These are phyloP conservation scores for Serinus canaria DNA, from an alignment of 2,113 vertebrate genomes.

Conservation along the genomic window DNA sequence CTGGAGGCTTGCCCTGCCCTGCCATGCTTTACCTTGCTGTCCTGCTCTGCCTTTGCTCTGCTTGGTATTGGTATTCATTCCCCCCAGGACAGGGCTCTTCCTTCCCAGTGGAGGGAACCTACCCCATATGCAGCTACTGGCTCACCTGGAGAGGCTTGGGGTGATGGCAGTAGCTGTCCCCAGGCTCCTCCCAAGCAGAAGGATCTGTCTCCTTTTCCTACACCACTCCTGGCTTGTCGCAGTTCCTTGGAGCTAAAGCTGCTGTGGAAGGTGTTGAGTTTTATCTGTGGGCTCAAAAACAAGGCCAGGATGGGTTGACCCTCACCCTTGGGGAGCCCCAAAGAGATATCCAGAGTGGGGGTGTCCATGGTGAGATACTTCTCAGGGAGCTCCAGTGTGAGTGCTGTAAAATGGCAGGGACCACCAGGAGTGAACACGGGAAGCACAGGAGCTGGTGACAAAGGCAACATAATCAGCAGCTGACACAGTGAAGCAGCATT, in stretches of 20 bases:
- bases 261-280: rapidly evolving
- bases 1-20: background rate
- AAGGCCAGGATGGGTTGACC: background rate
- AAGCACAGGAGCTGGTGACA: background rate
- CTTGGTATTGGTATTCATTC: background rate
- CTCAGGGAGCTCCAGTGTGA: rapidly evolving
- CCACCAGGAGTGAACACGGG: rapidly evolving
- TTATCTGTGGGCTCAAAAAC: background rate
- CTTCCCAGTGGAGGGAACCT: background rate
- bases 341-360: background rate
- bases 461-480: background rate
- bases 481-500: background rate
- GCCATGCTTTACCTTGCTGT: rapidly evolving
- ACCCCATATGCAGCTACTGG: rapidly evolving
- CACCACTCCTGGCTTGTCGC: background rate
- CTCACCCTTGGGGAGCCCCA: background rate
- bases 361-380: rapidly evolving
- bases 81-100: background rate
- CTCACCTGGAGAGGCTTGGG: background rate
- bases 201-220: background rate
- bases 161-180: background rate
- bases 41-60: background rate
- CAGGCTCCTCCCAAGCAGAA: background rate
- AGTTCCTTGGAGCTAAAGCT: background rate
- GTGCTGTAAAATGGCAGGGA: background rate